Evolutionary conservation across 2,888 invertebrate genomes (phyloP).

Genomic region (Tinea trinotella): DNA sequence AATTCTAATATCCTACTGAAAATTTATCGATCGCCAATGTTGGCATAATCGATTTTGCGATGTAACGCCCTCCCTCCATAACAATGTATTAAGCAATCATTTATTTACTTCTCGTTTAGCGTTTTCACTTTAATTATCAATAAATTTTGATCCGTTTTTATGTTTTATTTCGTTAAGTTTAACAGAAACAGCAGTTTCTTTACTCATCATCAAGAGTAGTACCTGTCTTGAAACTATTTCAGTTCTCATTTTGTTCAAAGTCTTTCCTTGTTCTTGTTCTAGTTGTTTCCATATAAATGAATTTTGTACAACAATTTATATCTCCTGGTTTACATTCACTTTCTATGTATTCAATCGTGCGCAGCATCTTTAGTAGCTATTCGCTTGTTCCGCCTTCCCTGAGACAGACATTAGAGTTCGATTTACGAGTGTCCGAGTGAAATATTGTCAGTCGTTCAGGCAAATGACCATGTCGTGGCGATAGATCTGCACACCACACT

Average conservation of each 20-base stretch:
- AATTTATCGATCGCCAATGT: conserved; percentile 41
- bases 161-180: neutral
- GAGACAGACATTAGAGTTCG: conserved; percentile 11
- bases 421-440: conserved; percentile 24
- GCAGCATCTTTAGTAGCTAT: conserved; percentile 18
- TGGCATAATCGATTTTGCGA: conserved; percentile 15
- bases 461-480: conserved; percentile 34
- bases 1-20: conserved; percentile 35
- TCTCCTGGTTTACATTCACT: conserved; percentile 15
- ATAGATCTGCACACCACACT: conserved; percentile 27
- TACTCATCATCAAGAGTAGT: no score
- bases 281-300: conserved; percentile 1
- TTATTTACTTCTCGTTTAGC: neutral
- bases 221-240: no score
- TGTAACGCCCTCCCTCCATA: conserved; percentile 13
- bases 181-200: no score
- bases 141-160: neutral
- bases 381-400: conserved; percentile 18
- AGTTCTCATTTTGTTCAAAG: no score
- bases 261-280: no score
- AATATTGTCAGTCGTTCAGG: conserved; percentile 30
- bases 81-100: conserved; percentile 9
- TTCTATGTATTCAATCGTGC: conserved; percentile 19
- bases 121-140: conserved; percentile 8
- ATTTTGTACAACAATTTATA: conserved; percentile 6